These are phyloP conservation scores for Leptocoma aspasia DNA, from an alignment of 2,113 vertebrate species.

Conservation along the genomic window DNA sequence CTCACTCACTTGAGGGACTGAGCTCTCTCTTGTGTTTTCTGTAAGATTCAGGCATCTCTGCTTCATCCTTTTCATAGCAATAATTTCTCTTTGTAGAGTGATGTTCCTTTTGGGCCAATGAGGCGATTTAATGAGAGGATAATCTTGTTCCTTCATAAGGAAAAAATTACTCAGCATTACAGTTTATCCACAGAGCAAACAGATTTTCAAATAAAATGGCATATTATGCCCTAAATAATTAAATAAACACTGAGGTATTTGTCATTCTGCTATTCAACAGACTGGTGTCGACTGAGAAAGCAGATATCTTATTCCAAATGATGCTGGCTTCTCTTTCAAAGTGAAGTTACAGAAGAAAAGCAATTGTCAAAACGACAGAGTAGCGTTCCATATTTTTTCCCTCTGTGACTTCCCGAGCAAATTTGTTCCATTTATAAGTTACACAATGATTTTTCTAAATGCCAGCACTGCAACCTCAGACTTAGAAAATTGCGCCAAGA, in stretches of 20 bases:
- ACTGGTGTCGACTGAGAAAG: not conserved
- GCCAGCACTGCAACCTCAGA: not conserved
- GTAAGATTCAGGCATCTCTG: not conserved
- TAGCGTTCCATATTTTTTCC: not conserved
- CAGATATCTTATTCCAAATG: constrained; percentile 13
- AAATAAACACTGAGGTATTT: constrained; percentile 31
- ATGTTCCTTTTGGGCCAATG: not conserved
- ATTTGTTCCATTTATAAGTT: not conserved
- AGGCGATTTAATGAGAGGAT: constrained; percentile 38
- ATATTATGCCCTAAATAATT: constrained; percentile 48
- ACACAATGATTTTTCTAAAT: not conserved
- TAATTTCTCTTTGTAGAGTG: not conserved
- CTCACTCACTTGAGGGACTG: not conserved
- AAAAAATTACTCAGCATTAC: constrained; percentile 55
- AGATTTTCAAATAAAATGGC: constrained; percentile 49
- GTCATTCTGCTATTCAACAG: constrained; percentile 20
- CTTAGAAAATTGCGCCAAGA: not conserved
- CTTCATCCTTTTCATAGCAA: not conserved
- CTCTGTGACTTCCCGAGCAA: not conserved
- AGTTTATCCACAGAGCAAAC: constrained; percentile 53
- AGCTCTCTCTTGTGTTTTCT: not conserved
- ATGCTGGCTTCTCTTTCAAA: constrained; percentile 7
- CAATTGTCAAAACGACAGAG: not conserved
- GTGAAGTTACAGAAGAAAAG: not conserved
- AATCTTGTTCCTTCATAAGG: constrained; percentile 39